These are phyloP conservation scores for Mesoligia furuncula DNA, from an alignment of 2,888 invertebrate genomes.

Conservation along the genomic window DNA sequence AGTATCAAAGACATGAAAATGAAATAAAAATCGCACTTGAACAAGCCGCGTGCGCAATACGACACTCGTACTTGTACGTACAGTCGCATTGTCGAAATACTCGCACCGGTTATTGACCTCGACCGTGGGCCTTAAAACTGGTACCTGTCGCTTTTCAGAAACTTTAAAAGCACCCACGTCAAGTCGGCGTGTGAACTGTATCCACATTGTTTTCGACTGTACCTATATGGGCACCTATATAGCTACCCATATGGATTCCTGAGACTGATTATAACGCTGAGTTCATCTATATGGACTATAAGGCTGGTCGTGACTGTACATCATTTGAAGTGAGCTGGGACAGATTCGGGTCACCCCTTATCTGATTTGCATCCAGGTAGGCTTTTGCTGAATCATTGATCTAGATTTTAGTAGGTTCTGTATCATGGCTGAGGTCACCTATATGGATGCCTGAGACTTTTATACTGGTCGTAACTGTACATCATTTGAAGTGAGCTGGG, in stretches of 20 bases:
- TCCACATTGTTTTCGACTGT: constrained; percentile 54
- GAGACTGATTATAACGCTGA: too few relatives aligned
- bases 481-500: constrained; percentile 4
- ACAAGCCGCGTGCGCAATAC: constrained; percentile 63
- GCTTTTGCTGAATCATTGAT: neutral
- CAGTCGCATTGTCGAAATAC: constrained; percentile 80
- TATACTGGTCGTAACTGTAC: constrained; percentile 22
- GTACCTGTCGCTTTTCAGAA: constrained; percentile 74
- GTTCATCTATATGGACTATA: neutral
- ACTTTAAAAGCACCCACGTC: constrained; percentile 61
- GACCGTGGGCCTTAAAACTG: constrained; percentile 74
- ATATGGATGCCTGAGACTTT: neutral
- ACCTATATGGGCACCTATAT: neutral
- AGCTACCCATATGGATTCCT: too few relatives aligned
- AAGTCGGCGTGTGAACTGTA: constrained; percentile 57
- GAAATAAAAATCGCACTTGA: constrained; percentile 70
- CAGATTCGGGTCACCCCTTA: constrained; percentile 16
- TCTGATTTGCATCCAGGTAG: constrained; percentile 12
- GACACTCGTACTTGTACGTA: constrained; percentile 50
- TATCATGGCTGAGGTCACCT: neutral
- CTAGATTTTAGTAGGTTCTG: too few relatives aligned
- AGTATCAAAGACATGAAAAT: constrained; percentile 56
- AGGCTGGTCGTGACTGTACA: constrained; percentile 22
- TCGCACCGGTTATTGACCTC: constrained; percentile 87
- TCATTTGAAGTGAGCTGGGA: neutral